Percentiles rank a stretch among this genome's conserved stretches.
Conservation (phyloP, 1,140 invertebrate genomes). For the Tribolium castaneum region DNA sequence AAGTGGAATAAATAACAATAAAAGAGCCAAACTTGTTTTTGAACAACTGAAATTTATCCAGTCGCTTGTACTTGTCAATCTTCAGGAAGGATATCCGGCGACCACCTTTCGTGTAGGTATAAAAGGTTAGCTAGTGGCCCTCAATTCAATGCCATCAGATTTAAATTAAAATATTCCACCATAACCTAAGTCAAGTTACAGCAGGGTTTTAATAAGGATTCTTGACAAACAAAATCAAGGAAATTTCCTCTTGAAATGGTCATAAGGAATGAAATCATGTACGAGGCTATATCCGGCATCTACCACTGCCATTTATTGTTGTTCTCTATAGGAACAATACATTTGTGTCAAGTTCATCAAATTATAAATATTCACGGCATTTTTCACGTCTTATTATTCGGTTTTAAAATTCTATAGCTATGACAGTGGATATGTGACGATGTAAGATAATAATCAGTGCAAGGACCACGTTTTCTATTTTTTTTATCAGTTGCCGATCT, state of each 20-base stretch:
- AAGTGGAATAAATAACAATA: not conserved
- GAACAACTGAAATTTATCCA: not conserved
- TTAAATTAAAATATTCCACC: conserved; percentile 25
- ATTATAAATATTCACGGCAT: conserved; percentile 11
- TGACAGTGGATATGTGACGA: not conserved
- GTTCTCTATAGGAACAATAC: conserved; percentile 15
- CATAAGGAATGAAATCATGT: conserved; percentile 8
- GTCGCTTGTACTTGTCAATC: conserved; percentile 29
- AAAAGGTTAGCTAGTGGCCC: conserved; percentile 29
- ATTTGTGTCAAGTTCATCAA: conserved; percentile 17
- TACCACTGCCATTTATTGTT: conserved; percentile 5
- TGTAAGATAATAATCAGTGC: not conserved
- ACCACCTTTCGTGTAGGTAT: conserved; percentile 31
- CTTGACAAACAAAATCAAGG: conserved; percentile 40
- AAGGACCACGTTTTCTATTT: not conserved
- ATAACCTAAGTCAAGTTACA: conserved; percentile 37
- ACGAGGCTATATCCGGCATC: conserved; percentile 37
- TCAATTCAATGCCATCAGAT: conserved; percentile 24
- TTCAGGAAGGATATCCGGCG: conserved; percentile 41
- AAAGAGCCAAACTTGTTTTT: not conserved
- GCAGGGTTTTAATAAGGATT: conserved; percentile 25
- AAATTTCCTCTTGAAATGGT: conserved; percentile 35
- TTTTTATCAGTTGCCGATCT: not conserved
- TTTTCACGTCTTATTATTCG: not conserved
- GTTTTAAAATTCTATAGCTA: not conserved